Conservation (phyloP, 2,113 vertebrate genomes). For the Hippotragus niger region DNA sequence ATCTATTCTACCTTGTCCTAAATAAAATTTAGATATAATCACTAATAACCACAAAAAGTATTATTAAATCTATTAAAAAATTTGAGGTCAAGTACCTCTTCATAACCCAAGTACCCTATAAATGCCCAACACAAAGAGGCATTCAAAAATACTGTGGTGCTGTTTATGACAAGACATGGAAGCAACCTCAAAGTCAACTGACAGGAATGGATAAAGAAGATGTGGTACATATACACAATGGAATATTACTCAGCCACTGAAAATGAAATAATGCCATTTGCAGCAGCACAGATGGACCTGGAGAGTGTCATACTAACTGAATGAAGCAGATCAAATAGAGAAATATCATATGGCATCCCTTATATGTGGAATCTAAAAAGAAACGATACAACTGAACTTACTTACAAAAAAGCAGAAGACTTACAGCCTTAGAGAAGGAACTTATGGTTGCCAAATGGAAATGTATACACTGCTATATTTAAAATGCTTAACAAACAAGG, state of each 20-base stretch:
- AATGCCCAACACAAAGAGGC: neutral
- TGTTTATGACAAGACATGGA: neutral
- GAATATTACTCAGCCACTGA: neutral
- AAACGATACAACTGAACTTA: neutral
- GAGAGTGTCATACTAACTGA: neutral
- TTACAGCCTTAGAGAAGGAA: neutral
- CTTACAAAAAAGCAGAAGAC: neutral
- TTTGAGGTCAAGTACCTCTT: neutral
- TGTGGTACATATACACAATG: neutral
- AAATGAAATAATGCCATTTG: neutral
- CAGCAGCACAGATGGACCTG: neutral
- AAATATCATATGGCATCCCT: neutral
- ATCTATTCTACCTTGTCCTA: neutral
- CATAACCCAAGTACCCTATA: neutral
- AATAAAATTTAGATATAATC: neutral
- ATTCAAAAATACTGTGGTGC: neutral
- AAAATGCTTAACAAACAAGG: neutral
- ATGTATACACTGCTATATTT: neutral
- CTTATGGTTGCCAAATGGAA: neutral
- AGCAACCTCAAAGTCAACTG: neutral
- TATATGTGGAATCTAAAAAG: neutral
- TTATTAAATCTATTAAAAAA: neutral
- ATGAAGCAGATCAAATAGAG: neutral
- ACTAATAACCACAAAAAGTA: neutral
- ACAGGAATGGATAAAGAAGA: neutral